These are phyloP conservation scores for Acropternis orthonyx DNA, from an alignment of 2,797 vertebrate genomes.

Conservation along the genomic window DNA sequence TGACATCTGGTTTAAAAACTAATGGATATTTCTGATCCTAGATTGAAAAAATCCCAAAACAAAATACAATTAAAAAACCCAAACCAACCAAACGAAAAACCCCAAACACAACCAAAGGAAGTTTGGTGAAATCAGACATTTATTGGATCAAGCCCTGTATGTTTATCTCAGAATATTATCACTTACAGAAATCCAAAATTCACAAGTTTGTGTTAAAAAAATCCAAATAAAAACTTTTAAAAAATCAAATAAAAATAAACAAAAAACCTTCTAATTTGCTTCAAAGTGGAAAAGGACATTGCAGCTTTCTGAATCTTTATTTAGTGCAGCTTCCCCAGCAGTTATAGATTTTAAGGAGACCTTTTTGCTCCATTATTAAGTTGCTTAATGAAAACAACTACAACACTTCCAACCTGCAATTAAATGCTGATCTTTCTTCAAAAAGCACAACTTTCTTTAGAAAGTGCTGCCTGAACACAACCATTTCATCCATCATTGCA, in stretches of 20 bases:
- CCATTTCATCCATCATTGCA: not conserved
- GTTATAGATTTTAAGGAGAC: not conserved
- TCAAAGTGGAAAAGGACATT: not conserved
- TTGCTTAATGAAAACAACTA: not conserved
- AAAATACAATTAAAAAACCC: too few relatives aligned
- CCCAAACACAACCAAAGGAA: not conserved
- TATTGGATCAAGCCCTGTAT: not conserved
- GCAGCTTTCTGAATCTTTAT: not conserved
- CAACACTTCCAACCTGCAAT: not conserved
- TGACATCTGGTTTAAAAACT: not conserved
- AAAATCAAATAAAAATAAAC: not conserved
- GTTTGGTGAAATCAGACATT: not conserved
- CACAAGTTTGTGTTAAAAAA: not conserved
- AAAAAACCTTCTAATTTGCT: not conserved
- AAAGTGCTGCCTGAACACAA: not conserved
- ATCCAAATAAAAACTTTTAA: not conserved
- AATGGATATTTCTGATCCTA: not conserved
- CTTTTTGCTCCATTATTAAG: not conserved
- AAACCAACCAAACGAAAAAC: too few relatives aligned
- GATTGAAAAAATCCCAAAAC: not conserved
- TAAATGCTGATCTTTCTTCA: not conserved
- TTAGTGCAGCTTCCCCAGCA: not conserved
- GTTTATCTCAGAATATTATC: not conserved
- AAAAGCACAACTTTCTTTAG: not conserved
- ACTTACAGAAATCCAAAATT: not conserved